These are phyloP conservation scores for Aleiodes sp. DNA, from an alignment of 1,140 invertebrate genomes.

Conservation along the genomic window DNA sequence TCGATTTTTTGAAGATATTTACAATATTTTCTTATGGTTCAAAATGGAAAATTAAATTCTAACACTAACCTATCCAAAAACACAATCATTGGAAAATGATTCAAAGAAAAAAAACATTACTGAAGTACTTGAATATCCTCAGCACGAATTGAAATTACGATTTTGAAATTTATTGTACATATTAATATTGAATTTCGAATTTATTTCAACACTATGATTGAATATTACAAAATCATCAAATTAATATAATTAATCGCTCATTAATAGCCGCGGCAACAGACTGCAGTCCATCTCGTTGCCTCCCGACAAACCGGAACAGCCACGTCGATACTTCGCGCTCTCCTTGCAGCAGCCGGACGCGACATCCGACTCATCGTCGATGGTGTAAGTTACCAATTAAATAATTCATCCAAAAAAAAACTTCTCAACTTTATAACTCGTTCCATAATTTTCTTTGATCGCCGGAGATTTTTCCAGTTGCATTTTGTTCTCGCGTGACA, in stretches of 20 bases:
- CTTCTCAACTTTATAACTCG: not conserved
- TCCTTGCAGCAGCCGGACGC: constrained; percentile 85
- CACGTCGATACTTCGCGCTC: constrained; percentile 84
- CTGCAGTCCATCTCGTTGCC: constrained; percentile 90
- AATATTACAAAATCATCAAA: not conserved
- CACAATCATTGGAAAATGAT: too few relatives aligned
- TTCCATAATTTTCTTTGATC: not conserved
- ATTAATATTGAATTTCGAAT: too few relatives aligned
- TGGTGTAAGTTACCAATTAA: constrained; percentile 75
- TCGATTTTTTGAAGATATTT: too few relatives aligned
- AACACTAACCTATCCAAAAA: too few relatives aligned
- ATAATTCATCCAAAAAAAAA: not conserved
- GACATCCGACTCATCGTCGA: constrained; percentile 87
- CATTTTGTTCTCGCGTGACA: constrained; percentile 57
- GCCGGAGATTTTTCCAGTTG: constrained; percentile 21
- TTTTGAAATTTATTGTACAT: too few relatives aligned
- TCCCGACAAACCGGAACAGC: constrained; percentile 89
- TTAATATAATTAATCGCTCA: not conserved
- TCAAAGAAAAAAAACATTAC: too few relatives aligned
- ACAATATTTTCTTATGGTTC: too few relatives aligned
- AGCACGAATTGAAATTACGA: too few relatives aligned
- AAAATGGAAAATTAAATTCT: too few relatives aligned
- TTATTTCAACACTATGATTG: too few relatives aligned
- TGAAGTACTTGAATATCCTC: too few relatives aligned
- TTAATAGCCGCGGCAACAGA: constrained; percentile 79